Conservation (phyloP, 2,113 vertebrate species). For the Rhinoderma darwinii region DNA sequence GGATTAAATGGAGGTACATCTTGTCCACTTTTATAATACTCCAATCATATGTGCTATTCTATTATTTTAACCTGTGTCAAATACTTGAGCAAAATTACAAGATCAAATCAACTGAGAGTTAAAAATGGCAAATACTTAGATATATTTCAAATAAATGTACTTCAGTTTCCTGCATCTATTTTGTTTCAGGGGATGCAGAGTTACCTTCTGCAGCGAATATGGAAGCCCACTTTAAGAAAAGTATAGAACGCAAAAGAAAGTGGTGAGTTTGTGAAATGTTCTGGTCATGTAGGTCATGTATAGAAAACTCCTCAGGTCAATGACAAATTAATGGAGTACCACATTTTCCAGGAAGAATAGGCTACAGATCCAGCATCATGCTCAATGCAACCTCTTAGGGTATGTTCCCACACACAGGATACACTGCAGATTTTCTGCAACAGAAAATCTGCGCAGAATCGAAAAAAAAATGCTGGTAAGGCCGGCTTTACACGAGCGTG, state of each 20-base stretch:
- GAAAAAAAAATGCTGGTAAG: too few relatives aligned
- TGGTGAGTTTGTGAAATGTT: constrained; percentile 63
- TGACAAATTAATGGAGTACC: neutral
- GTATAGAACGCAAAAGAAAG: constrained; percentile 61
- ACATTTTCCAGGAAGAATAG: too few relatives aligned
- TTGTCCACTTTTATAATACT: neutral
- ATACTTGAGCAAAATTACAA: neutral
- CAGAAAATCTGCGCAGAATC: too few relatives aligned
- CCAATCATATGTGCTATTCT: neutral
- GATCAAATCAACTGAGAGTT: neutral
- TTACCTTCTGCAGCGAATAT: constrained; percentile 68
- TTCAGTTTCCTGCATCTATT: fast-evolving
- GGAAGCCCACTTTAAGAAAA: constrained; percentile 66
- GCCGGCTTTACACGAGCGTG: too few relatives aligned
- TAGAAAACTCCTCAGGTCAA: neutral
- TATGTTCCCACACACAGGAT: too few relatives aligned
- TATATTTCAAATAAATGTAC: neutral
- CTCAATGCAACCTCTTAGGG: too few relatives aligned
- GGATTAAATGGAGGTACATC: too few relatives aligned
- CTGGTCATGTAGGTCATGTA: neutral
- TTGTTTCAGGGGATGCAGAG: constrained; percentile 64
- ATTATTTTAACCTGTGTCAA: neutral
- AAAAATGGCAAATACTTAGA: neutral
- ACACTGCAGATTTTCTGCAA: too few relatives aligned
- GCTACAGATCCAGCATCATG: too few relatives aligned